phyloP scores from a whole-genome alignment of 2,888 invertebrate genomes.

The Epirrita christyi region DNA sequence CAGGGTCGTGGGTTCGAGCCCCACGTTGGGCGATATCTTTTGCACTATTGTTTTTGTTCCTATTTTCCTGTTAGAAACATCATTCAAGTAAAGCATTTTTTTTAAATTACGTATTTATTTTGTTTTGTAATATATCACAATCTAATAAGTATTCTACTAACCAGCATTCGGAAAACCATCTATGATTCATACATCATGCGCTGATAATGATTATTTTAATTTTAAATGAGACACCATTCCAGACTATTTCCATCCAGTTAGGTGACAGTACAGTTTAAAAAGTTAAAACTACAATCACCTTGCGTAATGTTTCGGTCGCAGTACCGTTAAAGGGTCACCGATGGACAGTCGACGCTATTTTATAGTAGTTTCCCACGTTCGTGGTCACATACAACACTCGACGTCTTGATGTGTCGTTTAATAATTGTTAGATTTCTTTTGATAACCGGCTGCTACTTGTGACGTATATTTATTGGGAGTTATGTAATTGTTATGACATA shows the following conservation, averaged over 20 bases:
- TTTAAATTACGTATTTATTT: neutral
- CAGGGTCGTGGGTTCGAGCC: conserved; percentile 88
- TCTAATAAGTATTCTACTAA: too few relatives aligned
- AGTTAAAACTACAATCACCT: conserved; percentile 45
- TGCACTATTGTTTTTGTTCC: conserved; percentile 12
- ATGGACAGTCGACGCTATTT: conserved; percentile 54
- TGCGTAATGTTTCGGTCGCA: conserved; percentile 55
- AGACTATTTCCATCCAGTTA: neutral
- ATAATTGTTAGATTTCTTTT: conserved; percentile 28
- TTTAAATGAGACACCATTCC: too few relatives aligned
- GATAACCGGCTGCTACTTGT: conserved; percentile 21
- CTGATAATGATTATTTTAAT: neutral
- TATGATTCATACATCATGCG: neutral
- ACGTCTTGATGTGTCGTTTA: conserved; percentile 24
- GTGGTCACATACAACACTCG: conserved; percentile 48
- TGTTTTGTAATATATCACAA: too few relatives aligned
- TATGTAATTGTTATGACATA: conserved; percentile 10
- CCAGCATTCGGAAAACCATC: too few relatives aligned
- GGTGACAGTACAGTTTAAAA: conserved; percentile 2
- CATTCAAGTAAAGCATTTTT: neutral
- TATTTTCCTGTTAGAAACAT: conserved; percentile 6
- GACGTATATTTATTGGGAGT: conserved; percentile 19
- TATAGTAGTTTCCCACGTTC: conserved; percentile 72
- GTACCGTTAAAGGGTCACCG: conserved; percentile 70
- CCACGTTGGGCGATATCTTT: conserved; percentile 84